Conservation (phyloP, 2,113 vertebrate genomes). For the Strix aluco region DNA sequence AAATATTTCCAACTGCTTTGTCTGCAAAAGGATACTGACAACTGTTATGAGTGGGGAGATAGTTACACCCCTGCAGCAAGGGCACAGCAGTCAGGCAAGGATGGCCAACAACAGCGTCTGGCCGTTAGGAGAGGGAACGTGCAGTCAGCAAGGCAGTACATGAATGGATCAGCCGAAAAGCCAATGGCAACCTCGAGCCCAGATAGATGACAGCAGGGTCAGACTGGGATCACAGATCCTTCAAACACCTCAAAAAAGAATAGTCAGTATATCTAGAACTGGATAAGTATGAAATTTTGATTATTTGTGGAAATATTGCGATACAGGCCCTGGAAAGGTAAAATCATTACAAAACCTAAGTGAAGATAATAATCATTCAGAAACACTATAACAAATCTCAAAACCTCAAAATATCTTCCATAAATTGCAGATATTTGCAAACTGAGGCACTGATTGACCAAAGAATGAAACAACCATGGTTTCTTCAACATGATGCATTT, state of each 20-base stretch:
- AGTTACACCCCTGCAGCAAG: neutral
- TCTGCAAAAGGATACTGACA: neutral
- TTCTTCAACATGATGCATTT: neutral
- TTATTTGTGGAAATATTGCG: neutral
- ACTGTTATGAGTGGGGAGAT: neutral
- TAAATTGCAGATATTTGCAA: neutral
- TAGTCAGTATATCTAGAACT: neutral
- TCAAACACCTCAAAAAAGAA: neutral
- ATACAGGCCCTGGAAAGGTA: neutral
- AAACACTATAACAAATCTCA: neutral
- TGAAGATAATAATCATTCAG: neutral
- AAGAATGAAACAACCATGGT: neutral
- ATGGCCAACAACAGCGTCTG: rapidly evolving
- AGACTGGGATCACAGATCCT: neutral
- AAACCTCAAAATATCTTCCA: neutral
- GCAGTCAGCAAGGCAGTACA: neutral
- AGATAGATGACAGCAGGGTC: neutral
- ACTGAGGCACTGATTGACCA: neutral
- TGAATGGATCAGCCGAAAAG: neutral
- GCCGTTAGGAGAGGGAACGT: neutral
- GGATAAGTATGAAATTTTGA: neutral
- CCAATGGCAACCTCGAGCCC: neutral
- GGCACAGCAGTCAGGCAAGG: neutral
- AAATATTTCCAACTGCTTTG: neutral
- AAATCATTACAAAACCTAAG: neutral